Base-by-base conservation (phyloP, 2,113 vertebrate genomes). In the Amazona vittata region DNA sequence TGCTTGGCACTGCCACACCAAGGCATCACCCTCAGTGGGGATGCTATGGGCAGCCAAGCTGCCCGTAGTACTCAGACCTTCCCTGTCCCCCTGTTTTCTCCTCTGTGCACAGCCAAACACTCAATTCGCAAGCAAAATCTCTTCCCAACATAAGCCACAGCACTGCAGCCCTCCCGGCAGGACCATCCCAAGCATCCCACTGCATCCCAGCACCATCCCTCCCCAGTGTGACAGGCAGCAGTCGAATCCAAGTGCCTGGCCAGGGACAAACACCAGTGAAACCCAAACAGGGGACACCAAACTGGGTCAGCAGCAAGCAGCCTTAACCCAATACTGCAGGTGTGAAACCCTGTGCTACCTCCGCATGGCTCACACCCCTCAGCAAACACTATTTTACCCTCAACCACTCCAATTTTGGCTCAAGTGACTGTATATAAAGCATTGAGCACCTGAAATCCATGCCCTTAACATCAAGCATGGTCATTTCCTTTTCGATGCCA, bases 91-190 rank as follows among this genome's bases (percentile, higher is more conserved):
- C 1, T 1, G 1, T 33, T 20, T 50, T 28, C 35, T 8, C 20
- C 15, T 50, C 73, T 0, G 0, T 11, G 46, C 21, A 67, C 2
- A 1, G 35, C 18, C n/a, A 65, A 74, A 8, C 1, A 2, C n/a
- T 70, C 37, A 73, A 24, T 12, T 15, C 71, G 12, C 0, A 3
- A 78, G 50, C 39, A 78, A 73, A 57, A 78, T 2, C 53, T 52
- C 49, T 78, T 46, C 33, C 22, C 1, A 1, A 20, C 63, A 73
- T 13, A 43, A 91, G 25, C 16, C 53, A 14, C 68, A 57, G 62
- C n/a, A 6, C 44, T 12, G 39, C 57, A 85, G 43, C 46, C 39
- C 52, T 33, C 60, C 44, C 1, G 2, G 57, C 15, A 44, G 17
- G n/a, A 49, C 39, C 1, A 0, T 11, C n/a, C 62, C 52, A 57